Base-by-base conservation (phyloP, 2,797 vertebrate genomes). In the Pangasius larnaudii region DNA sequence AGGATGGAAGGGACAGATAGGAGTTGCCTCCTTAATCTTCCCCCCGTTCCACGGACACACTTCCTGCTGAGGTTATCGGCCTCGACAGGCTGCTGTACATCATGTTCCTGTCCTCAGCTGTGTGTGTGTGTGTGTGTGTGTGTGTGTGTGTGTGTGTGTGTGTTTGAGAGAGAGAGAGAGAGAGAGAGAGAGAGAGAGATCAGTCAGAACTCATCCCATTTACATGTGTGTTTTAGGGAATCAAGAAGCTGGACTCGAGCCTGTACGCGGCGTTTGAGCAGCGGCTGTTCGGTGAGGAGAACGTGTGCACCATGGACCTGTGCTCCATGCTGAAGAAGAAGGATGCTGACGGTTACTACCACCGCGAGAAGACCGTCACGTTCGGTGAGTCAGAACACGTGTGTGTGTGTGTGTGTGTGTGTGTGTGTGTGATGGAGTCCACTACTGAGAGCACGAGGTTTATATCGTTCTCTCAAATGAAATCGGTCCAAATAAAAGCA, bases 291-390 rank as follows among this genome's bases (percentile, higher is more conserved):
- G 98, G 99, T 94, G 95, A 97, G 90, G 98, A 99, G 94, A 88
- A 90, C 0, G 93, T 98, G 51, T 95, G 94, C 63, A 95, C 96
- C 51, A 91, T 99, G 80, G 98, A 99, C 93, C 97, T 99, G 91
- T 99, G 99, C 92, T 99, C 98, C 89, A 99, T 99, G 98, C 85
- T 97, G 93, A 99, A 99, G 95, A 97, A 97, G 93, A 99, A 98
- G 92, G 95, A 95, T 61, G 93, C 94, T 0, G 94, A 94, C 93
- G 97, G 97, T 51, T 97, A 97, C 89, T 98, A 97, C 88, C 95
- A 96, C 90, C 94, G 96, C 75, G 97, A 98, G 85, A 96, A 95
- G 71, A 96, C 96, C 7, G 85, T 97, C 91, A 86, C 90, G 51
- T 89, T 97, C 90, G 95, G 97, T 98, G 92, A 96, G 97, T 95